Percentiles rank a stretch among this genome's conserved stretches.
Conservation (phyloP, 2,113 vertebrate species). For the Lucifuga dentata region DNA sequence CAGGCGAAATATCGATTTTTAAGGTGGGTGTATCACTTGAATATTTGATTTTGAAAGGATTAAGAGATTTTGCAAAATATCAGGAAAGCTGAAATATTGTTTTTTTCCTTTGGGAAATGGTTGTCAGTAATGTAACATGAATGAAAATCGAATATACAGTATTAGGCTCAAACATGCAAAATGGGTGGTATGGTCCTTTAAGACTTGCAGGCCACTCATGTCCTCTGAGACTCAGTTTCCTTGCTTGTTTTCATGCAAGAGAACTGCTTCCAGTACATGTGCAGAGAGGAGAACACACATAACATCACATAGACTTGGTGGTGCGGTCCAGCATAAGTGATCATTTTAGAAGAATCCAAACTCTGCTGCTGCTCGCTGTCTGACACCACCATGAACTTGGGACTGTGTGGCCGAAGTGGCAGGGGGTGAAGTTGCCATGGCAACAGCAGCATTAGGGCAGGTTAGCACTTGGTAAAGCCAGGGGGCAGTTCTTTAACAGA, state of each 20-base stretch:
- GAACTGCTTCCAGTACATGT: slow-evolving; percentile 28
- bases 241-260: slow-evolving; percentile 60
- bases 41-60: too few relatives aligned
- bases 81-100: too few relatives aligned
- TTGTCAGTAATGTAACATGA: too few relatives aligned
- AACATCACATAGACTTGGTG: too few relatives aligned
- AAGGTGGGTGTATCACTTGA: too few relatives aligned
- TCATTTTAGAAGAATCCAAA: slow-evolving; percentile 19
- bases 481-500: slow-evolving; percentile 34
- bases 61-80: too few relatives aligned
- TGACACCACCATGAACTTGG: slow-evolving; percentile 57
- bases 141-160: too few relatives aligned
- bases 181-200: too few relatives aligned
- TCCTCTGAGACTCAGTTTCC: slow-evolving; percentile 19
- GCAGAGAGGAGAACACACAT: slow-evolving; percentile 35
- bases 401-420: slow-evolving; percentile 30
- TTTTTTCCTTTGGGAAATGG: too few relatives aligned
- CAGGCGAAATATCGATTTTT: too few relatives aligned
- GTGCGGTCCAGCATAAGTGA: too few relatives aligned
- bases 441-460: slow-evolving; percentile 38
- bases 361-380: background rate
- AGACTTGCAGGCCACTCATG: slow-evolving; percentile 32
- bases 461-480: slow-evolving; percentile 39
- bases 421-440: slow-evolving; percentile 41
- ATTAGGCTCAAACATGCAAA: too few relatives aligned